These are phyloP conservation scores for Platyura marginata DNA, from an alignment of 1,140 invertebrate genomes.

Conservation along the genomic window DNA sequence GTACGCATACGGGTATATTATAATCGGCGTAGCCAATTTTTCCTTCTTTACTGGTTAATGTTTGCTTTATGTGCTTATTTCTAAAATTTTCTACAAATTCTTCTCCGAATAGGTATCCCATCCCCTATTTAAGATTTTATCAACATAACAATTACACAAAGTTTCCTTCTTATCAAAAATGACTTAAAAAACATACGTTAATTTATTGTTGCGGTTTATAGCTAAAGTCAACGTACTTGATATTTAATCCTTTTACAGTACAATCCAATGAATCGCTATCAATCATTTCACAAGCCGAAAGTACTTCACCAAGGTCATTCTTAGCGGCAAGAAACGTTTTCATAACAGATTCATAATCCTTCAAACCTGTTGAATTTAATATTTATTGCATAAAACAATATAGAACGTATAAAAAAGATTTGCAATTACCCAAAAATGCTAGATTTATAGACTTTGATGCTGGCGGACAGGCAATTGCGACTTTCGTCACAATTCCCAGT, in stretches of 20 bases:
- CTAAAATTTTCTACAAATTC: no score
- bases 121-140: no score
- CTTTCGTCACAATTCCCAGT: conserved; percentile 84
- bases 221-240: conserved; percentile 27
- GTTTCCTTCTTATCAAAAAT: no score
- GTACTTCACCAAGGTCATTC: conserved; percentile 60
- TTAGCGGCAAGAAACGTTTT: conserved; percentile 54
- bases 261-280: conserved; percentile 48
- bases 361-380: conserved; percentile 36
- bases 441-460: conserved; percentile 61
- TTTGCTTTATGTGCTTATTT: no score
- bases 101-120: no score
- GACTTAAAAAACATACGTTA: no score
- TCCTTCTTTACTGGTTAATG: no score
- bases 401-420: not conserved
- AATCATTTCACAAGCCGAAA: conserved; percentile 89
- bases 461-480: conserved; percentile 73
- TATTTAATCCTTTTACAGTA: conserved; percentile 36
- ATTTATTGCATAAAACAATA: no score
- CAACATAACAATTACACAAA: no score
- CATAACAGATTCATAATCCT: conserved; percentile 58
- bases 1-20: no score
- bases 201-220: no score
- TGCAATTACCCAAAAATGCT: conserved; percentile 61
- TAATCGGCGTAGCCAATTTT: no score